Conservation (phyloP, 2,888 invertebrate species). For the Callimorpha dominula region DNA sequence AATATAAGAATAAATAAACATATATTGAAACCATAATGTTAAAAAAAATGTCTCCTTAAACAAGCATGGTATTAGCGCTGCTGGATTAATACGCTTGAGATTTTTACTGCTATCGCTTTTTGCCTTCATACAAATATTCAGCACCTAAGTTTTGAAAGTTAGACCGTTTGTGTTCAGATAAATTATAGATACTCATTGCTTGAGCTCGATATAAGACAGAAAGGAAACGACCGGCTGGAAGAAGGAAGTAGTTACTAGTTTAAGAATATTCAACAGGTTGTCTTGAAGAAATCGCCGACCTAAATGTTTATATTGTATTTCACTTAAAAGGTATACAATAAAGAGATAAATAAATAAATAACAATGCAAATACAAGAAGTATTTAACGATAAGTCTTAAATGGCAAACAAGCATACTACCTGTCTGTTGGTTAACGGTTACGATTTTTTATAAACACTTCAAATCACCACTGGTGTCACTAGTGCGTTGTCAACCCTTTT, state of each 20-base stretch:
- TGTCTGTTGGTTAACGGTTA: neutral
- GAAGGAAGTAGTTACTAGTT: too few relatives aligned
- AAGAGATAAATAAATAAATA: neutral
- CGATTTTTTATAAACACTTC: too few relatives aligned
- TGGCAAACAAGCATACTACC: neutral
- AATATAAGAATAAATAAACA: neutral
- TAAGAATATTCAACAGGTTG: too few relatives aligned
- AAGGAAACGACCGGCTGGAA: neutral
- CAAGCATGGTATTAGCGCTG: neutral
- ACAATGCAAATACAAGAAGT: neutral
- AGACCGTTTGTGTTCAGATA: neutral
- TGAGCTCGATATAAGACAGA: neutral
- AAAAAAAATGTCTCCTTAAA: neutral
- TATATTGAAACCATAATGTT: neutral
- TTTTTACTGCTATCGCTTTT: neutral
- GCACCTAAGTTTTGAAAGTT: neutral
- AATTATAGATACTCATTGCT: neutral
- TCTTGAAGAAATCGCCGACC: too few relatives aligned
- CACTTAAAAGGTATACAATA: neutral
- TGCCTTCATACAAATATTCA: neutral
- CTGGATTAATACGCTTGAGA: neutral
- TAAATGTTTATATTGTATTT: too few relatives aligned
- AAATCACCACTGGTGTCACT: too few relatives aligned
- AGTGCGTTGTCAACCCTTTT: too few relatives aligned
- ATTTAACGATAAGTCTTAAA: neutral